phyloP scores from a whole-genome alignment of 2,113 vertebrate genomes.

The Hucho hucho region DNA sequence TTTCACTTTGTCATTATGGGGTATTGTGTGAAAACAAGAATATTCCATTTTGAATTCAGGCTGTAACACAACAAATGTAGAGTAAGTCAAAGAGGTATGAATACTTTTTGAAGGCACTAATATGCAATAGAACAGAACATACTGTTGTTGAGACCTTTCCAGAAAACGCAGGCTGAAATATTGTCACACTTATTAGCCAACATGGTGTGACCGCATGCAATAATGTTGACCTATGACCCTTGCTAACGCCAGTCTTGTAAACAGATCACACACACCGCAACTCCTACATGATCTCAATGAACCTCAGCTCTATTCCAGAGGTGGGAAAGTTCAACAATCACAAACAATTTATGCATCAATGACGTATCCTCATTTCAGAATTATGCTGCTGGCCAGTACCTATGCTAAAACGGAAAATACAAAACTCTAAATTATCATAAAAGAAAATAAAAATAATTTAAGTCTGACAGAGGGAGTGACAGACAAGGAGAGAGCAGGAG shows the following conservation, averaged over 20 bases:
- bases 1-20: too few species aligned
- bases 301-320: neutral
- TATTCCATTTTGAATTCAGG: too few species aligned
- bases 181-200: conserved; percentile 4
- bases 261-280: conserved; percentile 3
- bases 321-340: neutral
- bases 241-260: conserved; percentile 9
- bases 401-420: neutral
- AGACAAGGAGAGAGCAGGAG: conserved; percentile 19
- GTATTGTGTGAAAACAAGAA: too few species aligned
- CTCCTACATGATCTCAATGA: neutral
- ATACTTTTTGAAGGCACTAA: too few species aligned
- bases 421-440: neutral
- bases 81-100: too few species aligned
- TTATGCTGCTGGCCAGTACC: neutral
- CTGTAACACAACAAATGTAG: too few species aligned
- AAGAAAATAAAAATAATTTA: neutral
- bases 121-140: too few species aligned
- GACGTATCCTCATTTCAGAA: neutral
- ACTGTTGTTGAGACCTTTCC: neutral
- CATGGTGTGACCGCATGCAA: conserved; percentile 15
- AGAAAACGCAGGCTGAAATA: neutral
- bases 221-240: conserved; percentile 28
- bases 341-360: conserved; percentile 7
- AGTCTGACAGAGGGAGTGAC: neutral